Evolutionary conservation across 2,888 invertebrate species (phyloP), one percentile per base, ranked within the genome.

Genomic region (Acanthoscelides obtectus): DNA sequence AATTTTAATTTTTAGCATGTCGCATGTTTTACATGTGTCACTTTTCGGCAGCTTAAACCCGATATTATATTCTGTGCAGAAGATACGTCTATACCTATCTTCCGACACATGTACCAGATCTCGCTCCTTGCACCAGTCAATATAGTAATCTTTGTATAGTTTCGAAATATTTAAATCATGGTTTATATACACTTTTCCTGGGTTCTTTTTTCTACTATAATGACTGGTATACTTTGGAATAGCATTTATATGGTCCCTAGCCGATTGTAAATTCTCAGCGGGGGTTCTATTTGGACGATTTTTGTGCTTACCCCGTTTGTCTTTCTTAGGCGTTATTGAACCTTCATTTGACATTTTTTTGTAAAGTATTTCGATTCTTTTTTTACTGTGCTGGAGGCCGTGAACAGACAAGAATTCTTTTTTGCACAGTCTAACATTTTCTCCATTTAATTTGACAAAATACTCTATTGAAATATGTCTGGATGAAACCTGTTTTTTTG

Each of bases 41-140:
- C 66, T 74, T 72, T 73, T 74, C 22, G 77, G 76, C 20, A 77
- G 66, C 67, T 74, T 75, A 71, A 77, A 76, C 22, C 75, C 75
- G 12, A 77, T 77, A 67, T 77, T 75, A 69, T 63, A 76, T 68
- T 77, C 70, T 17, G 21, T 67, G 65, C 72, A 74, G 70, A 72
- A 74, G 45, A 74, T 63, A 19, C 70, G 64, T 69, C 72, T 45
- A 67, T 74, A 74, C 3, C 8, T 5, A 8, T 8, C 8, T 8
- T 25, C 25, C 25, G 3, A 5, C 8, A 25, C 25, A 8, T 3
- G 25, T 8, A 5, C 4, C 8, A 25, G 8, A 5, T 25, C 25
- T 25, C 8, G 3, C 3, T 25, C 25, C 8, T 25, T 25, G 25
- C 25, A 25, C 25, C 25, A 25, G 3, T 25, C 25, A 8, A 25